A percentile compares a stretch with the other conserved stretches of the same genome.
phyloP scores from a whole-genome alignment of 2,888 invertebrate species.

The Pherbina coryleti region DNA sequence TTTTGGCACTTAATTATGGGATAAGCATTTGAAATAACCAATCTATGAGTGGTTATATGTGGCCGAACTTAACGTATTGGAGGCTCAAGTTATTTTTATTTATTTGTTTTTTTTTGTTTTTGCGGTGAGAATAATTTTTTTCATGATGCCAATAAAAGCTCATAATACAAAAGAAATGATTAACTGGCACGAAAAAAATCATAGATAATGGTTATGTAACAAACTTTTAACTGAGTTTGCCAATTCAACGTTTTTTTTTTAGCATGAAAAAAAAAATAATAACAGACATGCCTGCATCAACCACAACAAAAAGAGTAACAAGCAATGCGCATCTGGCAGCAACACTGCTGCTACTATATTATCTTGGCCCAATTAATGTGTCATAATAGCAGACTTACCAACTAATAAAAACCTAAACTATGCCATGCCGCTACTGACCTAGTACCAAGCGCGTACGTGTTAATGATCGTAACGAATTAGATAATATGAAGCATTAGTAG shows the following conservation, averaged over 20 bases:
- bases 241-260: neutral
- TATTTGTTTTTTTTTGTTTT: too few relatives aligned
- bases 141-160: too few relatives aligned
- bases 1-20: too few relatives aligned
- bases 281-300: neutral
- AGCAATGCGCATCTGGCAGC: neutral
- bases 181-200: too few relatives aligned
- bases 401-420: constrained; percentile 10
- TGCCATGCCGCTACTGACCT: constrained; percentile 33
- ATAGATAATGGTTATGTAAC: too few relatives aligned
- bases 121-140: too few relatives aligned
- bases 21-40: too few relatives aligned
- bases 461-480: constrained; percentile 31
- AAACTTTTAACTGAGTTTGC: too few relatives aligned
- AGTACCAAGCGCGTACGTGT: constrained; percentile 28
- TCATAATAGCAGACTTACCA: constrained; percentile 54
- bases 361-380: constrained; percentile 57
- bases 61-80: too few relatives aligned
- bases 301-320: constrained; percentile 15
- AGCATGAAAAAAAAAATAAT: neutral
- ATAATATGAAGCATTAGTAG: neutral
- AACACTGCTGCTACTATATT: constrained; percentile 16
- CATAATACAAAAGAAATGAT: too few relatives aligned
- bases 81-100: too few relatives aligned
- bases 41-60: too few relatives aligned